phyloP scores from a whole-genome alignment of 2,113 vertebrate species.

The Redunca redunca region DNA sequence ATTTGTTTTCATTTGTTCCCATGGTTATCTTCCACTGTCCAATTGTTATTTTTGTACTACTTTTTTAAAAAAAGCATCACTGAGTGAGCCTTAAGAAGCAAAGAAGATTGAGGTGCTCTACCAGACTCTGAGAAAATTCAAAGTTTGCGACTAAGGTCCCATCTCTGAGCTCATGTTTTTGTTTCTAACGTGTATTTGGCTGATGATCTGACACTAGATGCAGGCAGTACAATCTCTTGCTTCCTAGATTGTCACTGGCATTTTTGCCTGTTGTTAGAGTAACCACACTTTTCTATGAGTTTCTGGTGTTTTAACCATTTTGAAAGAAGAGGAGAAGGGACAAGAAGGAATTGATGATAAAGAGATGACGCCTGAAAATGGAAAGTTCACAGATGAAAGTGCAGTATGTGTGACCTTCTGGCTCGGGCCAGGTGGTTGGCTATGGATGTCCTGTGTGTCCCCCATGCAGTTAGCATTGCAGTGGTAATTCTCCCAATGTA shows the following conservation, averaged over 20 bases:
- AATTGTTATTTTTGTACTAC: conserved; percentile 44
- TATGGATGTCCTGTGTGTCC: conserved; percentile 1
- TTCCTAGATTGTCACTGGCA: neutral
- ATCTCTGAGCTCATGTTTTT: conserved; percentile 54
- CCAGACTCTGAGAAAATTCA: conserved; percentile 12
- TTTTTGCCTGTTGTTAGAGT: neutral
- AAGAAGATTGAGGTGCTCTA: conserved; percentile 8
- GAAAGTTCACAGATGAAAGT: neutral
- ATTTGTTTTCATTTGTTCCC: conserved; percentile 27
- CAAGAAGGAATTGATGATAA: neutral
- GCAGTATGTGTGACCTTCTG: neutral
- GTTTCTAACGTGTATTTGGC: conserved; percentile 54
- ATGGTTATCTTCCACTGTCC: conserved; percentile 42
- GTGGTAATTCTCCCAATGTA: conserved; percentile 57
- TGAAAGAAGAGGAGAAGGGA: neutral
- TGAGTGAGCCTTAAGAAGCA: conserved; percentile 1
- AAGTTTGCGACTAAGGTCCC: neutral
- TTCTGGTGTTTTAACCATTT: conserved; percentile 39
- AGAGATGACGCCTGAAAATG: neutral
- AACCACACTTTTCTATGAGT: neutral
- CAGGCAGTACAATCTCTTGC: neutral
- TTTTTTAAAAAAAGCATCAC: neutral
- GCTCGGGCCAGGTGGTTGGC: neutral
- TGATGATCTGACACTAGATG: conserved; percentile 56
- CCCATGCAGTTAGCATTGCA: conserved; percentile 6